These are phyloP conservation scores for Pterostichus niger DNA, from an alignment of 2,888 invertebrate genomes.

Conservation along the genomic window DNA sequence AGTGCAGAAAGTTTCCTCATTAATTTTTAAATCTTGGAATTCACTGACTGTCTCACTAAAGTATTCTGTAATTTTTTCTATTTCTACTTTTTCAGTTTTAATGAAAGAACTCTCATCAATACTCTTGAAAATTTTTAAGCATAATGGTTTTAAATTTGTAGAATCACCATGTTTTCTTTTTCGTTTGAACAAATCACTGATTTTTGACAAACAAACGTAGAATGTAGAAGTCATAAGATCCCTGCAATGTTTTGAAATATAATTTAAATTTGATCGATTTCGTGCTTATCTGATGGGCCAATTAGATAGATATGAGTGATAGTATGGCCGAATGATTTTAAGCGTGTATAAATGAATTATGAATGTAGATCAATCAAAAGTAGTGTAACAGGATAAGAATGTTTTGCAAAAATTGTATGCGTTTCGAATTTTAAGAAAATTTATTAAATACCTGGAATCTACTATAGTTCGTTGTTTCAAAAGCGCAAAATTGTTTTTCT, in stretches of 20 bases:
- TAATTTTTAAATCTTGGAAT: slow-evolving; percentile 64
- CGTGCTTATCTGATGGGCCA: no score
- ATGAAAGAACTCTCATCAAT: slow-evolving; percentile 70
- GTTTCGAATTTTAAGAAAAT: slow-evolving; percentile 2
- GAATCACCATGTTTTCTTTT: slow-evolving; percentile 71
- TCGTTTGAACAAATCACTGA: slow-evolving; percentile 72
- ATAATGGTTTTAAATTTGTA: slow-evolving; percentile 68
- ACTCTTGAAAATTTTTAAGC: slow-evolving; percentile 69
- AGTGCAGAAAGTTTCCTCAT: slow-evolving; percentile 68
- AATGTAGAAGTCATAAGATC: slow-evolving; percentile 70
- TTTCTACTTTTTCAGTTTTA: slow-evolving; percentile 55
- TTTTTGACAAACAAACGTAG: slow-evolving; percentile 71
- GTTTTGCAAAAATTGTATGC: background rate
- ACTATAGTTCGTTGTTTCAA: slow-evolving; percentile 51
- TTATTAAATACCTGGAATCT: slow-evolving; percentile 51
- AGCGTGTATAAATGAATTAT: no score
- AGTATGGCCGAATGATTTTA: no score
- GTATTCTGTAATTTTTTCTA: slow-evolving; percentile 67
- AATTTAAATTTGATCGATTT: no score
- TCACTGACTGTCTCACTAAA: slow-evolving; percentile 60
- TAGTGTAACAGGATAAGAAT: background rate
- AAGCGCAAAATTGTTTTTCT: slow-evolving; percentile 49
- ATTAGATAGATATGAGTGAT: no score
- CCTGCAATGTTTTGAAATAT: slow-evolving; percentile 1
- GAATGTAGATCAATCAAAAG: slow-evolving; percentile 1